Percentiles rank a stretch among this genome's conserved stretches.
phyloP scores from a whole-genome alignment of 1,140 invertebrate species.

The Littorina saxatilis region DNA sequence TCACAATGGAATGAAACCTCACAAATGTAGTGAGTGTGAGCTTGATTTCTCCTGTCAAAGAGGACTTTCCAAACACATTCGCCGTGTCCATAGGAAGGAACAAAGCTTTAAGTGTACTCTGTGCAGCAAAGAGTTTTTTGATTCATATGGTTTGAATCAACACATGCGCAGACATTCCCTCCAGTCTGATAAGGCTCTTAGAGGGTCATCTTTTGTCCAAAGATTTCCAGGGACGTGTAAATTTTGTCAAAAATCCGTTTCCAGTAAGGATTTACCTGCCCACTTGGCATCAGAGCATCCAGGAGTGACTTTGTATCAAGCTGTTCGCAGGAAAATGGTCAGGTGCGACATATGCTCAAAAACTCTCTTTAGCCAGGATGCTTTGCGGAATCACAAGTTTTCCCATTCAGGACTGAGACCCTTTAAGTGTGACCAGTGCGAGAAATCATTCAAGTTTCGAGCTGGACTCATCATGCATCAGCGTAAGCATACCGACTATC shows the following conservation, averaged over 20 bases:
- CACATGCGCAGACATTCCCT: background rate
- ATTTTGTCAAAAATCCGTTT: background rate
- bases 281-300: constrained; percentile 6
- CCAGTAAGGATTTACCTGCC: background rate
- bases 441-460: background rate
- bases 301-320: background rate
- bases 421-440: background rate
- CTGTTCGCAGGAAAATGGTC: background rate
- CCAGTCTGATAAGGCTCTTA: background rate
- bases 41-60: constrained; percentile 69
- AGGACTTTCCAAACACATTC: constrained; percentile 10
- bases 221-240: background rate
- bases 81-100: constrained; percentile 18
- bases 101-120: background rate
- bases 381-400: background rate
- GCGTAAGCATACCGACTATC: background rate
- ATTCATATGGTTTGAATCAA: background rate
- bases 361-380: background rate
- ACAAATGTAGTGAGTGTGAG: constrained; percentile 68
- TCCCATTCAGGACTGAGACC: background rate
- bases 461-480: background rate
- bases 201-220: too few relatives aligned
- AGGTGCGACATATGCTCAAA: constrained; percentile 11
- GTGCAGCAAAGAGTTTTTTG: background rate
- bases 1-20: constrained; percentile 75